Evolutionary conservation across 2,797 vertebrate genomes (phyloP).

Genomic region (Hozukius guyotensis): DNA sequence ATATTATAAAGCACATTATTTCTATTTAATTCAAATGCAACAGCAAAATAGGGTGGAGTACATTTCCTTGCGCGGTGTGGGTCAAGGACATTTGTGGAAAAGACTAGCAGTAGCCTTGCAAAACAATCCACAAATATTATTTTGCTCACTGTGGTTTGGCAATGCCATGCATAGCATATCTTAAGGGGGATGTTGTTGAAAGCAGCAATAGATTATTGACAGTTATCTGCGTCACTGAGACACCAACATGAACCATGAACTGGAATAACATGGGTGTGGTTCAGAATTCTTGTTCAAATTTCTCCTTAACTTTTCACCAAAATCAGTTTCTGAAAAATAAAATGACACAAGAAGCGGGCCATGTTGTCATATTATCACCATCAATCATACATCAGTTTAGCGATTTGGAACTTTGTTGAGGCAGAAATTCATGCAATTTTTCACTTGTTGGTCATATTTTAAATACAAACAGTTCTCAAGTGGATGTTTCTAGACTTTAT

Average conservation of each 20-base stretch:
- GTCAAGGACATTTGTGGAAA: background rate
- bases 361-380: background rate
- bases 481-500: background rate
- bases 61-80: background rate
- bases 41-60: background rate
- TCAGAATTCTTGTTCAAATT: background rate
- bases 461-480: background rate
- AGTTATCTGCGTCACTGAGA: slow-evolving; percentile 5
- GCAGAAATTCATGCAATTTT: background rate
- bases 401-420: background rate
- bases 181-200: background rate
- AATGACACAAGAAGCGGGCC: background rate
- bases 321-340: background rate
- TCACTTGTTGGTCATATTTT: background rate
- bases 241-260: background rate
- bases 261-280: slow-evolving; percentile 25
- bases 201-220: background rate
- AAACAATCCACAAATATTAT: slow-evolving; percentile 21
- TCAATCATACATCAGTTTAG: background rate
- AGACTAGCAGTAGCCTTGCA: background rate
- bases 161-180: background rate
- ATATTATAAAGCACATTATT: slow-evolving; percentile 24
- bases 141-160: background rate
- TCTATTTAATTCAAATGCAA: slow-evolving; percentile 20
- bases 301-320: background rate